phyloP scores from a whole-genome alignment of 1,140 invertebrate species.

The Drosophila mayri region DNA sequence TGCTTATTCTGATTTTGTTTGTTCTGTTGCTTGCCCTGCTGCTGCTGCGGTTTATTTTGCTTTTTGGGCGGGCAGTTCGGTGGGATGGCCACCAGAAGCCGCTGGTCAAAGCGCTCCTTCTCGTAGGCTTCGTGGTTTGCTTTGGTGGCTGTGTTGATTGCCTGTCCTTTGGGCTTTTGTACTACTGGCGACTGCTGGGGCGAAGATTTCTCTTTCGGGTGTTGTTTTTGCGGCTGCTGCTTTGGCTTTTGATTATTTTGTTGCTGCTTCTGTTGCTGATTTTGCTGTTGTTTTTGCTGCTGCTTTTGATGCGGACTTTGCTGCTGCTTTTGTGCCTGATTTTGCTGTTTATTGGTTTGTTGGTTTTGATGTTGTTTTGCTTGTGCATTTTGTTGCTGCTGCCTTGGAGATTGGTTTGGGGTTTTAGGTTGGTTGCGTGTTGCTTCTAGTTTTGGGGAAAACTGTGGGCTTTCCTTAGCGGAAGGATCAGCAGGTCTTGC shows the following conservation, averaged over 20 bases:
- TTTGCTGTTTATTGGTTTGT: conserved; percentile 14
- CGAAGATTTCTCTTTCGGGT: conserved; percentile 28
- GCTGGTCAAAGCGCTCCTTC: conserved; percentile 61
- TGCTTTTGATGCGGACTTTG: conserved; percentile 3
- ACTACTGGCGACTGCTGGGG: conserved; percentile 20
- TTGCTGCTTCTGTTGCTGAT: not conserved
- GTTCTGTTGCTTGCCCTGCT: conserved; percentile 14
- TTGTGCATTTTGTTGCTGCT: conserved; percentile 9
- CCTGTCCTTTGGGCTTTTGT: conserved; percentile 22
- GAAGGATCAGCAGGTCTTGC: not conserved
- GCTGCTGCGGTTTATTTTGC: conserved; percentile 14
- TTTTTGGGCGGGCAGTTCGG: conserved; percentile 45
- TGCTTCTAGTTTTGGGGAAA: not conserved
- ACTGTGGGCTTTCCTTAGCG: not conserved
- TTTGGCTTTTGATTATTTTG: conserved; percentile 25
- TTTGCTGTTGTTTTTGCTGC: not conserved
- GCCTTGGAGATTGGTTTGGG: not conserved
- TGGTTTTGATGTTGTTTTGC: conserved; percentile 9
- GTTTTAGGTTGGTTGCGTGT: not conserved
- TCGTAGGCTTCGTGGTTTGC: conserved; percentile 48
- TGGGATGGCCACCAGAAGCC: conserved; percentile 65
- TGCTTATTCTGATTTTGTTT: conserved; percentile 43
- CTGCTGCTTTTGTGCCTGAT: conserved; percentile 1
- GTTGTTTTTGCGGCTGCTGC: conserved; percentile 26
- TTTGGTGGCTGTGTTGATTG: conserved; percentile 2